phyloP scores from a whole-genome alignment of 1,140 invertebrate species.

The Camponotus pennsylvanicus region DNA sequence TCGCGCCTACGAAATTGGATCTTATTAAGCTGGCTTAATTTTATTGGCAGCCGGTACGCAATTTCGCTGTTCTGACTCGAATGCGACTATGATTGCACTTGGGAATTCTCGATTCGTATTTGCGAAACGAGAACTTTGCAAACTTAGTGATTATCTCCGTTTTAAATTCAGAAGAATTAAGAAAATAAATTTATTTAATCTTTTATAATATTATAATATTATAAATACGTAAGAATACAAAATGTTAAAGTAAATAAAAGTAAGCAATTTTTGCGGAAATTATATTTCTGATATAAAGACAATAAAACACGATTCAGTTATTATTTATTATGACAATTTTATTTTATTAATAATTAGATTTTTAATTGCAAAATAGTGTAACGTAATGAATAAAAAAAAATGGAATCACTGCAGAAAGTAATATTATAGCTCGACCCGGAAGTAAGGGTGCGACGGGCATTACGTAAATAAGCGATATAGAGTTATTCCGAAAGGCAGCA shows the following conservation, averaged over 20 bases:
- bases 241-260: not conserved
- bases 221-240: not conserved
- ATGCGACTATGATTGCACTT: constrained; percentile 10
- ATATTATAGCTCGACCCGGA: constrained; percentile 7
- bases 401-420: not conserved
- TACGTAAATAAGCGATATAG: constrained; percentile 24
- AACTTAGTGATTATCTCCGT: not conserved
- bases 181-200: not conserved
- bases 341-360: not conserved
- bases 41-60: constrained; percentile 24
- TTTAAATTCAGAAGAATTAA: not conserved
- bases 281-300: not conserved
- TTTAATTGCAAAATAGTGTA: not conserved
- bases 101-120: not conserved
- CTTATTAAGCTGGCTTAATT: constrained; percentile 43
- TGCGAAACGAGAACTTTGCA: not conserved
- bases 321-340: not conserved
- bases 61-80: not conserved
- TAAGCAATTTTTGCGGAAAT: not conserved
- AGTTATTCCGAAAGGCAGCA: not conserved
- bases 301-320: not conserved
- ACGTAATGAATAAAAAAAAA: not conserved
- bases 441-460: not conserved
- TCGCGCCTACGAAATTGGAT: constrained; percentile 53
- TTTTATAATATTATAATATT: not conserved